These are phyloP conservation scores for Xiphydria camelus DNA, from an alignment of 2,888 invertebrate genomes.

Conservation along the genomic window DNA sequence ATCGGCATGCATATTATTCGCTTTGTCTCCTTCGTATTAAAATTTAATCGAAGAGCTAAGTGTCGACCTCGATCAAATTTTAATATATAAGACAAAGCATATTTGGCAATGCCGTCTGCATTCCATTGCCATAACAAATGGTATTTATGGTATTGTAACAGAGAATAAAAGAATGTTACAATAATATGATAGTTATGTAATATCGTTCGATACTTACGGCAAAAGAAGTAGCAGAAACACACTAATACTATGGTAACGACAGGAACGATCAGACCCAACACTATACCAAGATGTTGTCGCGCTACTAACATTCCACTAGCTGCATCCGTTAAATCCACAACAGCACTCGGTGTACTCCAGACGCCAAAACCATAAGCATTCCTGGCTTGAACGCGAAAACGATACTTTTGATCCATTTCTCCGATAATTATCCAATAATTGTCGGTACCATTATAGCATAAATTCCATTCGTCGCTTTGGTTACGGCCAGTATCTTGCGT, in stretches of 20 bases:
- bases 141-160: too few relatives aligned
- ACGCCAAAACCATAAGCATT: constrained; percentile 84
- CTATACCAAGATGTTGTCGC: constrained; percentile 62
- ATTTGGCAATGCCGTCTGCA: too few relatives aligned
- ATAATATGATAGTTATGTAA: too few relatives aligned
- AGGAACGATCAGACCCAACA: constrained; percentile 69
- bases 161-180: too few relatives aligned
- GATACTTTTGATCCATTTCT: constrained; percentile 63
- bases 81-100: too few relatives aligned
- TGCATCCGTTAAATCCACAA: constrained; percentile 62
- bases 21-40: too few relatives aligned
- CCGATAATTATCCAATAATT: constrained; percentile 77
- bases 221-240: constrained; percentile 58
- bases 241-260: constrained; percentile 50
- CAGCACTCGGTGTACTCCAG: constrained; percentile 70
- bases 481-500: constrained; percentile 27
- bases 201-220: constrained; percentile 61
- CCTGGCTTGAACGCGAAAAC: constrained; percentile 76
- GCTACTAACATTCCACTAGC: constrained; percentile 56
- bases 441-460: constrained; percentile 78
- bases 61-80: too few relatives aligned
- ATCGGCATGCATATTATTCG: too few relatives aligned
- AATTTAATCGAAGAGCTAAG: too few relatives aligned
- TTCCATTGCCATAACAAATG: too few relatives aligned
- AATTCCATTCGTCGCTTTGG: constrained; percentile 60